These are phyloP conservation scores for Sphaerophoria taeniata DNA, from an alignment of 2,888 invertebrate species.

Conservation along the genomic window DNA sequence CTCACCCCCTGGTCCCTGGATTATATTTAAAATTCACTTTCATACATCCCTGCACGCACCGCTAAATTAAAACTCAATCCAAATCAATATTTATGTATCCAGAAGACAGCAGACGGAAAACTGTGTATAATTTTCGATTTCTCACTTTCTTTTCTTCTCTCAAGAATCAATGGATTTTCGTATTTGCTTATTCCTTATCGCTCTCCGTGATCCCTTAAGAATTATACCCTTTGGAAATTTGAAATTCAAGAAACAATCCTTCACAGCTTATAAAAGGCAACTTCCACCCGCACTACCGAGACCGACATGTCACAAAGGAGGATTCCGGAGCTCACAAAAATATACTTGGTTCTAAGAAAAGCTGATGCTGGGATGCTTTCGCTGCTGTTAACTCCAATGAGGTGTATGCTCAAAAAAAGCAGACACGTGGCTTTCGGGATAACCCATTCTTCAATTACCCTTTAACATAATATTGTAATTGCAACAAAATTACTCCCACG, in stretches of 20 bases:
- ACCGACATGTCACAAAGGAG: no score
- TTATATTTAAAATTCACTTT: conserved; percentile 57
- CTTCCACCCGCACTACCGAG: conserved; percentile 4
- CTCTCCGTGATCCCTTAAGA: conserved; percentile 49
- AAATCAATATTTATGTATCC: conserved; percentile 14
- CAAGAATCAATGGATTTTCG: conserved; percentile 53
- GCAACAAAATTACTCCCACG: conserved; percentile 83
- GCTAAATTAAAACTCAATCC: conserved; percentile 41
- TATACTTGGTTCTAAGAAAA: conserved; percentile 20
- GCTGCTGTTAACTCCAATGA: conserved; percentile 19
- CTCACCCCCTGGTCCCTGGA: conserved; percentile 30
- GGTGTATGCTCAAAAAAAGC: conserved; percentile 29
- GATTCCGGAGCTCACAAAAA: neutral
- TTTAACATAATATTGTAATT: conserved; percentile 82
- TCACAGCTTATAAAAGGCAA: conserved; percentile 45
- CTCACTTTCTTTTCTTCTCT: conserved; percentile 29
- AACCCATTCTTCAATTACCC: conserved; percentile 82
- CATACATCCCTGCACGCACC: conserved; percentile 59
- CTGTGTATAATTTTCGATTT: conserved; percentile 42
- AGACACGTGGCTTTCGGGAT: conserved; percentile 70
- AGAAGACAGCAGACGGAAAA: conserved; percentile 1
- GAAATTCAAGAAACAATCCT: conserved; percentile 53
- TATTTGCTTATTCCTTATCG: conserved; percentile 39
- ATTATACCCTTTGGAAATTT: conserved; percentile 45
- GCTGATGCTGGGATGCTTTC: conserved; percentile 5